These are phyloP conservation scores for Pristiophorus japonicus DNA, from an alignment of 2,113 vertebrate genomes.

Conservation along the genomic window DNA sequence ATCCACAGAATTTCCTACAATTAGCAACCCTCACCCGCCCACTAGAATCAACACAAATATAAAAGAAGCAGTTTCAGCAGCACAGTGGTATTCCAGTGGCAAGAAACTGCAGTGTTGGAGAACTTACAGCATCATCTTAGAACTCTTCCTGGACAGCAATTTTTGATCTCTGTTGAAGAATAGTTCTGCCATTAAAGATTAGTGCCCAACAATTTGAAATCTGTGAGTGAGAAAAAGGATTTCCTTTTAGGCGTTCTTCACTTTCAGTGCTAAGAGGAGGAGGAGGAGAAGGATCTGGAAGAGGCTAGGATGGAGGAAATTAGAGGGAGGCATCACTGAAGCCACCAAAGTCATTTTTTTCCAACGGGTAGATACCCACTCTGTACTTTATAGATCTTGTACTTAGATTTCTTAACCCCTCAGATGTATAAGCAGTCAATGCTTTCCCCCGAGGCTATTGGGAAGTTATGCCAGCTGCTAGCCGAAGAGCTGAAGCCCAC, in stretches of 20 bases:
- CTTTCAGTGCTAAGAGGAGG: background rate
- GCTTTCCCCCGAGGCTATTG: background rate
- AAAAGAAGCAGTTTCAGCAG: too few relatives aligned
- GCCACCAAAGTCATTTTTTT: background rate
- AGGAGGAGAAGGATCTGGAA: background rate
- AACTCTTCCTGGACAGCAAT: background rate
- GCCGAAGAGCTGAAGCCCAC: background rate
- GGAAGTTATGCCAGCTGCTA: background rate
- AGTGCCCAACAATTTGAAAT: background rate
- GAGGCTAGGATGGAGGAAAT: background rate
- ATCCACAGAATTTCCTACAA: background rate
- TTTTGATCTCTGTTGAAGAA: background rate
- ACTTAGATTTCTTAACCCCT: background rate
- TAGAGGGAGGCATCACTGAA: background rate
- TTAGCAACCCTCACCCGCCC: background rate
- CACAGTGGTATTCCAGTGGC: too few relatives aligned
- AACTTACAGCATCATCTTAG: too few relatives aligned
- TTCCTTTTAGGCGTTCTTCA: background rate
- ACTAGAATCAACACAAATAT: background rate
- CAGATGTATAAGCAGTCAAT: background rate
- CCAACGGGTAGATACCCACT: background rate
- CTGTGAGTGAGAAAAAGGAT: background rate
- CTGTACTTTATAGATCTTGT: background rate
- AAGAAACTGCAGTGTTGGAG: too few relatives aligned
- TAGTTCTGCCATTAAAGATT: background rate